A percentile compares a stretch with the other conserved stretches of the same genome.
These are phyloP conservation scores for Seriola aureovittata DNA, from an alignment of 2,113 vertebrate species.

Conservation along the genomic window DNA sequence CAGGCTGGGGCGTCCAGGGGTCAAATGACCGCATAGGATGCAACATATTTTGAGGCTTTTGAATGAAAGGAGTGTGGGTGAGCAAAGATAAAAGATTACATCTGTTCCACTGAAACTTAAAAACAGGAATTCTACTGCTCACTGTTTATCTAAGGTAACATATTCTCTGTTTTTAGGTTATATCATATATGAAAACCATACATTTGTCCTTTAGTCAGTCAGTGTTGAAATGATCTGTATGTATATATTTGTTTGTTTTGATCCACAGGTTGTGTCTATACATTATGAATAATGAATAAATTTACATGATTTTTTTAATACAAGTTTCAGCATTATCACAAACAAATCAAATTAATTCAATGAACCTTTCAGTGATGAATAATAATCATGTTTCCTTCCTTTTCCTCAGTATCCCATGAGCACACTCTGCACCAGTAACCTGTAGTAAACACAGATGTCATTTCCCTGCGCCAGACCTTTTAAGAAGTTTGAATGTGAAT, in stretches of 20 bases:
- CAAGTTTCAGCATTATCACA: neutral
- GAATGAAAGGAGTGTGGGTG: neutral
- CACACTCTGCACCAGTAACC: neutral
- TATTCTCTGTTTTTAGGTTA: neutral
- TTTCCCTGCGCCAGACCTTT: neutral
- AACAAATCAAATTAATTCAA: neutral
- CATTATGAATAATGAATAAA: neutral
- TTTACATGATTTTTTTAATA: neutral
- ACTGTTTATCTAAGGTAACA: neutral
- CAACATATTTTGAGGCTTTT: no score
- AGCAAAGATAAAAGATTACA: neutral
- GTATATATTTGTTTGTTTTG: neutral
- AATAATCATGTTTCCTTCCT: neutral
- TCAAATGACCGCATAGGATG: conserved; percentile 3
- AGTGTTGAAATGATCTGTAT: neutral
- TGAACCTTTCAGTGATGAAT: neutral
- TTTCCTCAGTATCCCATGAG: neutral
- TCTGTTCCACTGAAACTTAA: neutral
- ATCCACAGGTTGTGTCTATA: neutral
- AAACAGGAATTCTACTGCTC: no score
- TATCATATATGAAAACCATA: neutral
- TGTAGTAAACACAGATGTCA: no score
- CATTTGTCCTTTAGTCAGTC: neutral
- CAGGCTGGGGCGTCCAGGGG: neutral
- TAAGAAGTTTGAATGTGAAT: neutral